Percentiles rank a stretch among this genome's conserved stretches.
Evolutionary conservation across 37 sponge, comb jelly and placozoan species (phyloP).

Genomic region (Halisarca cf. caerulea): DNA sequence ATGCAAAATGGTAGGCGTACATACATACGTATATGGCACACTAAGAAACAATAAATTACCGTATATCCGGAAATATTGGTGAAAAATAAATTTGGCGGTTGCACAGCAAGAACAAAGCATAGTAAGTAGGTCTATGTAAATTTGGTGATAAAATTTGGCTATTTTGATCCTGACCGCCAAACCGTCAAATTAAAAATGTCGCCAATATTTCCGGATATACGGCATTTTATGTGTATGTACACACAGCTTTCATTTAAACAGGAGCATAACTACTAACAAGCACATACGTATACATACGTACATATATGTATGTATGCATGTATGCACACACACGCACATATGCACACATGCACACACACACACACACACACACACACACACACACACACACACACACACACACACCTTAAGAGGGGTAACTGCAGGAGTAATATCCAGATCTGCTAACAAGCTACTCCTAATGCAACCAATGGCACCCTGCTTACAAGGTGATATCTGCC

Average conservation of each 20-base stretch:
- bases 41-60: too few relatives aligned
- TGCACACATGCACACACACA: not conserved
- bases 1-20: too few relatives aligned
- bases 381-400: not conserved
- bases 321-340: not conserved
- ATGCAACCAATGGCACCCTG: not conserved
- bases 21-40: too few relatives aligned
- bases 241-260: not conserved
- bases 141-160: too few relatives aligned
- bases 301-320: not conserved
- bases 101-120: too few relatives aligned
- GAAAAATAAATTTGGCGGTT: too few relatives aligned
- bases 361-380: not conserved
- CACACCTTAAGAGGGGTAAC: conserved; percentile 19
- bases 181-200: too few relatives aligned
- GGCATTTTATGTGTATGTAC: too few relatives aligned
- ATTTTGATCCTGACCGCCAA: too few relatives aligned
- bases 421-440: conserved; percentile 14
- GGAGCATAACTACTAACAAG: not conserved
- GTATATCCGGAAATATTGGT: too few relatives aligned
- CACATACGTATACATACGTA: not conserved
- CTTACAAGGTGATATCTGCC: conserved; percentile 7
- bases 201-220: too few relatives aligned
- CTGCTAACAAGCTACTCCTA: not conserved
- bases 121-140: too few relatives aligned